Percentiles rank a stretch among this genome's conserved stretches.
Conservation (phyloP, 2,888 invertebrate species). For the Plagodis dolabraria region DNA sequence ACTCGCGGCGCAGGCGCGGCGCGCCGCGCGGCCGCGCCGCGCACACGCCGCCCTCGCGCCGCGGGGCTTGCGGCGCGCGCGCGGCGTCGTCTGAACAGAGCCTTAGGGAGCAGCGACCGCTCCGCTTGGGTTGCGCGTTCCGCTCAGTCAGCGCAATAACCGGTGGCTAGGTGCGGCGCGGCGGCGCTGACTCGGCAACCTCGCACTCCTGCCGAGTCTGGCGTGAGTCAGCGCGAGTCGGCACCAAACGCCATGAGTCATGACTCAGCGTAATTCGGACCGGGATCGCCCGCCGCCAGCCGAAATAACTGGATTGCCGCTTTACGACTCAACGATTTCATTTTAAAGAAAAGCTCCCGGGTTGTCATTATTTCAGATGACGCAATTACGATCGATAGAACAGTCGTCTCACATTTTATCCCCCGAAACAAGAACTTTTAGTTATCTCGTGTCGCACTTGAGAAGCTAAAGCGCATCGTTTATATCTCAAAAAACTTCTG, state of each 20-base stretch:
- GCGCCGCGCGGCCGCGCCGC: too few relatives aligned
- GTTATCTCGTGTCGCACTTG: constrained; percentile 40
- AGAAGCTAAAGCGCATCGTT: constrained; percentile 35
- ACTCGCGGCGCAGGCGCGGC: too few relatives aligned
- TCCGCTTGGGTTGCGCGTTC: constrained; percentile 45
- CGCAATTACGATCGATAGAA: constrained; percentile 36
- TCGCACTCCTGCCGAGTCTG: constrained; percentile 56
- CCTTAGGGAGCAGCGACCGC: constrained; percentile 51
- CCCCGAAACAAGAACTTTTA: constrained; percentile 33
- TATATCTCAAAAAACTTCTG: constrained; percentile 35
- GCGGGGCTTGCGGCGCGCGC: too few relatives aligned
- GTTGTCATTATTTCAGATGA: constrained; percentile 57
- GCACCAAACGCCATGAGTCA: constrained; percentile 58
- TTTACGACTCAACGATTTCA: constrained; percentile 71
- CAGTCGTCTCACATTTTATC: constrained; percentile 38
- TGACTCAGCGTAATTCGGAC: constrained; percentile 67
- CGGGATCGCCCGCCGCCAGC: constrained; percentile 68
- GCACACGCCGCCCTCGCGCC: too few relatives aligned
- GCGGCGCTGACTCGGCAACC: constrained; percentile 60
- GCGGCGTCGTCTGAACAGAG: too few relatives aligned
- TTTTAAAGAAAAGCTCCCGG: constrained; percentile 59
- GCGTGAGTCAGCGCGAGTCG: constrained; percentile 69
- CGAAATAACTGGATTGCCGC: constrained; percentile 79
- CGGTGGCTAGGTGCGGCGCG: constrained; percentile 60
- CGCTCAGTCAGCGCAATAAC: constrained; percentile 69